phyloP scores from a whole-genome alignment of 2,113 vertebrate species.

The Anhinga anhinga region DNA sequence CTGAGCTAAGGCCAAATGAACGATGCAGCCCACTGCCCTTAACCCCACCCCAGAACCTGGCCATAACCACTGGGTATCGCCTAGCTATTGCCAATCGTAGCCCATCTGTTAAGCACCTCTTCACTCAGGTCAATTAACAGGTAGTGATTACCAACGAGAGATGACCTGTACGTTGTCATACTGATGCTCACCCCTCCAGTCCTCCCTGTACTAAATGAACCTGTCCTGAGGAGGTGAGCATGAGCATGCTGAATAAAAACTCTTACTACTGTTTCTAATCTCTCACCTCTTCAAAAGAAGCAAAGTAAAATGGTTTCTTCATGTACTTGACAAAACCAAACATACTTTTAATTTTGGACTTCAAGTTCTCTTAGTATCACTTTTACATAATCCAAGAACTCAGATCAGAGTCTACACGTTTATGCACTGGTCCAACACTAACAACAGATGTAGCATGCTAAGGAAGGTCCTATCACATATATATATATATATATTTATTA shows the following conservation, averaged over 20 bases:
- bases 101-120: background rate
- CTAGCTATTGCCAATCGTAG: background rate
- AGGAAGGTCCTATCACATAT: background rate
- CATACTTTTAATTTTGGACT: background rate
- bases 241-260: background rate
- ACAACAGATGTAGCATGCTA: background rate
- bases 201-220: background rate
- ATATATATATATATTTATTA: fast-evolving
- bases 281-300: no score
- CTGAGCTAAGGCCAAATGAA: background rate
- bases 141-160: background rate
- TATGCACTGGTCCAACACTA: background rate
- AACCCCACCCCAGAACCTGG: background rate
- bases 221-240: background rate
- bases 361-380: background rate
- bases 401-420: background rate
- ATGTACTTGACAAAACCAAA: background rate
- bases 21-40: background rate
- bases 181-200: background rate
- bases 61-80: background rate
- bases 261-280: background rate
- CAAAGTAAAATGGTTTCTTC: background rate
- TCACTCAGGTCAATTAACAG: background rate
- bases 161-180: fast-evolving
- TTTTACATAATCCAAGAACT: background rate